Conservation (phyloP, 2,797 vertebrate species). For the Balearica regulorum region DNA sequence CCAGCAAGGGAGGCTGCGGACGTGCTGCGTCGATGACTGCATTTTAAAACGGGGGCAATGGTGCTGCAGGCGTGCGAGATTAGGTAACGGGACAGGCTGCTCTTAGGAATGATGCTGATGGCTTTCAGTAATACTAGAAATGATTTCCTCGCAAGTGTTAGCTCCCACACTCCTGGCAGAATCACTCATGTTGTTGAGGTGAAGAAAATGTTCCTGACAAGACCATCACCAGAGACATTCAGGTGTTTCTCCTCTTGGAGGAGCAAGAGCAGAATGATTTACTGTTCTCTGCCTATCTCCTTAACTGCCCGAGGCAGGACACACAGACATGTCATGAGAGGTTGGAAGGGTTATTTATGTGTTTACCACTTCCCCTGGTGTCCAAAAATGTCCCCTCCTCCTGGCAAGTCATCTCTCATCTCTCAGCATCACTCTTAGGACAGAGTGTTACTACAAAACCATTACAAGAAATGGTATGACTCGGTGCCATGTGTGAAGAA, state of each 20-base stretch:
- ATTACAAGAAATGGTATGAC: not conserved
- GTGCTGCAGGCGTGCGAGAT: not conserved
- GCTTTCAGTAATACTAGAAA: not conserved
- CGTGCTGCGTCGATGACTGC: accelerated
- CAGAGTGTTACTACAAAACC: not conserved
- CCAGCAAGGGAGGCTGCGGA: not conserved
- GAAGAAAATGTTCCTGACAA: not conserved
- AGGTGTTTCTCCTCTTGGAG: not conserved
- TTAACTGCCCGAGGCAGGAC: not conserved
- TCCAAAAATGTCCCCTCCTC: not conserved
- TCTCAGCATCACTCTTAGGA: not conserved
- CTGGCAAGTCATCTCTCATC: not conserved
- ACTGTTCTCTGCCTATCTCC: not conserved
- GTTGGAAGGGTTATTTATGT: constrained; percentile 19
- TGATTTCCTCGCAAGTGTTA: not conserved
- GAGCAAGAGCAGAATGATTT: not conserved
- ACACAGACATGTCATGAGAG: not conserved
- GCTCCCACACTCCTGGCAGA: not conserved
- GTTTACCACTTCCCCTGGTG: not conserved
- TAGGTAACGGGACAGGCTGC: not conserved
- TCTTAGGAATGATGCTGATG: not conserved
- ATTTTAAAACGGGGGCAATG: accelerated
- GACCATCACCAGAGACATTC: not conserved
- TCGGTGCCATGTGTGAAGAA: not conserved
- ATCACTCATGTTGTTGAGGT: not conserved